These are phyloP conservation scores for Heliornis fulica DNA, from an alignment of 2,113 vertebrate species.

Conservation along the genomic window DNA sequence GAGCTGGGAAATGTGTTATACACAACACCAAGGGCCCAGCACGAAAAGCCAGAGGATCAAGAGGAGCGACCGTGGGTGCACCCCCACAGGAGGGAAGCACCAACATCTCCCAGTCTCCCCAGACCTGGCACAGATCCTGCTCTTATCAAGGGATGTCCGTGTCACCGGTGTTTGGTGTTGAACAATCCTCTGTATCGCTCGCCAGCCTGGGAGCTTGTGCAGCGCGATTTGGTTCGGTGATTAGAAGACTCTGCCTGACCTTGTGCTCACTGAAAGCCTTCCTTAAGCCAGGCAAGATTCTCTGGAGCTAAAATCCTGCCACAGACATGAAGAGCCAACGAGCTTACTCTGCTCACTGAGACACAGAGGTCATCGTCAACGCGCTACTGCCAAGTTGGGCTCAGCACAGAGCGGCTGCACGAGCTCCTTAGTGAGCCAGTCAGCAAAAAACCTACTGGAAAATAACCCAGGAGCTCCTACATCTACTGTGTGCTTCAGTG, in stretches of 20 bases:
- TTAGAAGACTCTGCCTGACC: background rate
- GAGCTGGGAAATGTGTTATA: background rate
- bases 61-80: background rate
- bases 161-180: too few species aligned
- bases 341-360: background rate
- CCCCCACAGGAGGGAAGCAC: background rate
- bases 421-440: background rate
- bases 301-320: background rate
- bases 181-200: background rate
- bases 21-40: background rate
- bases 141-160: background rate
- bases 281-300: background rate
- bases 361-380: background rate
- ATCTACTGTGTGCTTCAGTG: background rate
- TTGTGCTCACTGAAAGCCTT: background rate
- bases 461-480: background rate
- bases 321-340: background rate
- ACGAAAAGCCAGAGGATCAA: background rate
- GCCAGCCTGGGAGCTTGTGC: too few species aligned
- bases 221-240: background rate
- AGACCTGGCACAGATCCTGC: background rate
- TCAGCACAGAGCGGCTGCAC: rapidly evolving
- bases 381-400: background rate
- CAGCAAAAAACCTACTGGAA: background rate
- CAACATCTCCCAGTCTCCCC: background rate